These are phyloP conservation scores for Pavo muticus DNA, from an alignment of 2,113 vertebrate species.

Conservation along the genomic window DNA sequence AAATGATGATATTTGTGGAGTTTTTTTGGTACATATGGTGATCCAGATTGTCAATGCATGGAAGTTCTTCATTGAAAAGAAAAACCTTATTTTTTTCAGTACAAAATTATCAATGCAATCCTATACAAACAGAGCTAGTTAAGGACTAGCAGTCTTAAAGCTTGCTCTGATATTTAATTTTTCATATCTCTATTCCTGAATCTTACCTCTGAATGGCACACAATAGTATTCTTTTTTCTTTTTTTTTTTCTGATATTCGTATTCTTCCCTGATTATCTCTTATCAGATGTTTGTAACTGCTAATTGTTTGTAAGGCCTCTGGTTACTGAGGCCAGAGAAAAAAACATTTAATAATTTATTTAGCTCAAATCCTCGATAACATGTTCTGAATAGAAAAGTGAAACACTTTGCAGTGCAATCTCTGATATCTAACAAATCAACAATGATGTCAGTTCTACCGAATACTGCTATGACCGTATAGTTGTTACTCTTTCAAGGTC, in stretches of 20 bases:
- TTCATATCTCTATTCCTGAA: neutral
- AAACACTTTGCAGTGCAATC: neutral
- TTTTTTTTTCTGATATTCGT: neutral
- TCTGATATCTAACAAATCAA: neutral
- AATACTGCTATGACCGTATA: neutral
- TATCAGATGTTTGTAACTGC: neutral
- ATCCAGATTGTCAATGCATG: neutral
- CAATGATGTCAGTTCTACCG: neutral
- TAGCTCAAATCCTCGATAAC: neutral
- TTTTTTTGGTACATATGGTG: neutral
- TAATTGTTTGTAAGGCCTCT: neutral
- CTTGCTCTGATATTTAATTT: neutral
- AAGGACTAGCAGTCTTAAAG: neutral
- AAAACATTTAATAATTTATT: neutral
- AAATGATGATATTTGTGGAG: neutral
- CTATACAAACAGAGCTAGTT: neutral
- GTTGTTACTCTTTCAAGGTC: neutral
- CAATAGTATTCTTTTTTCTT: neutral
- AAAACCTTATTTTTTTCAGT: neutral
- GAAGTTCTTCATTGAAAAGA: neutral
- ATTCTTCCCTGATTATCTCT: neutral
- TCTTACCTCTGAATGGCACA: neutral
- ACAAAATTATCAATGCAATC: neutral
- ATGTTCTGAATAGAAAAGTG: neutral
- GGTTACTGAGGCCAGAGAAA: neutral